Conservation (phyloP, 2,888 invertebrate species). For the Lasioglossum lativentre region DNA sequence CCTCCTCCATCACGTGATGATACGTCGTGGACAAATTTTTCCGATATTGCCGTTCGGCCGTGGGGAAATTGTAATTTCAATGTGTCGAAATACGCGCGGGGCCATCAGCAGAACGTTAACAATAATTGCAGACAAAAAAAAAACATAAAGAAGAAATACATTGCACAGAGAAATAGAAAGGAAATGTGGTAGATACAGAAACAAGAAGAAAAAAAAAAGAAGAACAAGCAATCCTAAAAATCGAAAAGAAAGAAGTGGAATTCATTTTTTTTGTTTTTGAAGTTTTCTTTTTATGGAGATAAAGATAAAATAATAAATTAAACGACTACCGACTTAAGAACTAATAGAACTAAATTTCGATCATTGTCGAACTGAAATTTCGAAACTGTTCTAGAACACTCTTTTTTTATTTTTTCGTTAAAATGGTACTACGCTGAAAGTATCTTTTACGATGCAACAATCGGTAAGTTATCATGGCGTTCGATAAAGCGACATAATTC, state of each 20-base stretch:
- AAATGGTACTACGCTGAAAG: constrained; percentile 3
- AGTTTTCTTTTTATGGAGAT: neutral
- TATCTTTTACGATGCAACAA: constrained; percentile 37
- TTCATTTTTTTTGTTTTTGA: neutral
- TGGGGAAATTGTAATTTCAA: neutral
- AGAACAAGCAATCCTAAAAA: constrained; percentile 3
- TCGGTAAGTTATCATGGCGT: constrained; percentile 2
- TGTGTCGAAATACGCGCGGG: constrained; percentile 9
- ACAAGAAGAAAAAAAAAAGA: neutral
- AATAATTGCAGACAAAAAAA: constrained; percentile 4
- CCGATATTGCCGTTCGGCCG: neutral
- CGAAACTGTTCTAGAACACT: constrained; percentile 23
- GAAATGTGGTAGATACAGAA: neutral
- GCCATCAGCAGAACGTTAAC: constrained; percentile 16
- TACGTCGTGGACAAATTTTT: neutral
- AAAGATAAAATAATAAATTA: constrained; percentile 12
- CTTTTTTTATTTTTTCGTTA: neutral
- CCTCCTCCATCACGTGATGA: neutral
- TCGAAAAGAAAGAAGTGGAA: neutral
- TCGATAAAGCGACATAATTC: neutral
- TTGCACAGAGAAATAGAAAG: constrained; percentile 36
- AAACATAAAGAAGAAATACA: constrained; percentile 33
- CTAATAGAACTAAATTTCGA: constrained; percentile 10
- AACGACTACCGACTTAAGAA: neutral
- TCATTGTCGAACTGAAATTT: neutral